Base-by-base conservation (phyloP, 2,888 invertebrate species). In the Platycheirus albimanus region DNA sequence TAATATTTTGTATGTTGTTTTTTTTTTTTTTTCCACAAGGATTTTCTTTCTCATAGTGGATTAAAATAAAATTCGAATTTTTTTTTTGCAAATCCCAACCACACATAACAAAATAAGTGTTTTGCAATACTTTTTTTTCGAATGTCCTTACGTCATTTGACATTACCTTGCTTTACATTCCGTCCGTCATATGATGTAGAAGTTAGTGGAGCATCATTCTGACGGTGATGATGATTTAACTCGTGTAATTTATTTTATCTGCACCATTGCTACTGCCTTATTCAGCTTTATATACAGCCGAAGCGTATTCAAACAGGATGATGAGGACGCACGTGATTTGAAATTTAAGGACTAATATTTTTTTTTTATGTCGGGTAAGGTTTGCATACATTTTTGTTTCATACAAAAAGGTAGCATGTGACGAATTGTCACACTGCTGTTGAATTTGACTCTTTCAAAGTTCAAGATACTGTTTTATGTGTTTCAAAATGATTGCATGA, bases 171-270 rank as follows among this genome's bases (percentile, higher is more conserved):
- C 1, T 54, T 54, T 19, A 54, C 19, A 36, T 36, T 15, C 7
- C 54, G n/a, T n/a, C n/a, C n/a, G n/a, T n/a, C n/a, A n/a, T n/a
- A 36, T 54, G 54, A 36, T 33, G 30, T 8, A 33, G 8, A 33
- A 52, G 17, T 8, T 20, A 38, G 56, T 56, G 8, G 56, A 56
- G 20, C 38, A 41, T 41, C 28, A 13, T 41, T 24, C 41, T 41
- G 13, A 41, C 41, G 41, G 41, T 38, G 38, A 41, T 58, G 41
- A 24, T 58, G 58, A 58, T 58, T 58, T 58, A 58, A 58, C 41
- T 58, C 15, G 58, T 58, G 58, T 58, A 58, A 58, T 58, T 58
- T 58, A 41, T 58, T 58, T 58, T 58, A 41, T 58, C 58, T 58
- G 58, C 41, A 41, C 24, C 58, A 58, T 13, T 15, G 15, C 10